Base-by-base conservation (phyloP, 2,888 invertebrate genomes). In the Andrena minutula region DNA sequence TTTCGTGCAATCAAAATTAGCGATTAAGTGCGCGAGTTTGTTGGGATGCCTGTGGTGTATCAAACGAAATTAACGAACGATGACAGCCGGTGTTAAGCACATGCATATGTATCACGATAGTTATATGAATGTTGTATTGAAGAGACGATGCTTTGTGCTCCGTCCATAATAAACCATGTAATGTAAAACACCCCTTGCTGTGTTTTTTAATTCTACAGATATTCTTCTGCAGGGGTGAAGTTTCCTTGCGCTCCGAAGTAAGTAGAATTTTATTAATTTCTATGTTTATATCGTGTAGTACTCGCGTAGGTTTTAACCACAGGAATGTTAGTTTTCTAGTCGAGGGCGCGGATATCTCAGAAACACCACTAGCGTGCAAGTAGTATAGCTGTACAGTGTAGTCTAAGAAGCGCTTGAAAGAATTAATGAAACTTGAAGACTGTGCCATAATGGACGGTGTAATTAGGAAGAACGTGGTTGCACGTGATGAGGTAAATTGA, bases 121-220 rank as follows among this genome's bases (percentile, higher is more conserved):
- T 35, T 70, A 70, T 79, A 79, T 79, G 58, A 85, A 80, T 87
- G 80, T 87, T 80, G 81, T 80, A 83, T 85, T 75, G 83, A 85
- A 82, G 86, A 87, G 88, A 88, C 86, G 88, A 90, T 91, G 90
- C 90, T 92, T 92, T 88, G 86, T 83, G 90, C 90, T 92, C 92
- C 92, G 92, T 92, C 92, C 92, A 92, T 87, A 86, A 87, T 90
- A 88, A 88, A 87, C 49, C 86, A 71, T 68, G 63, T 82, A 76
- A 84, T 80, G 66, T 32, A 69, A 83, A 75, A 51, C 64, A 56
- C 8, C 8, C 5, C 26, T 51, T 30, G n/a, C 16, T 16, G 28
- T 28, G 12, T 47, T 51, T 0, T 2, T 47, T 4, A 3, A 30
- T 23, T 56, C n/a, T 0, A 30, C 8, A 30, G 60, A n/a, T 30